Evolutionary conservation across 1,140 invertebrate species (phyloP), one percentile per base, ranked within the genome.

Genomic region (Nephila pilipes): DNA sequence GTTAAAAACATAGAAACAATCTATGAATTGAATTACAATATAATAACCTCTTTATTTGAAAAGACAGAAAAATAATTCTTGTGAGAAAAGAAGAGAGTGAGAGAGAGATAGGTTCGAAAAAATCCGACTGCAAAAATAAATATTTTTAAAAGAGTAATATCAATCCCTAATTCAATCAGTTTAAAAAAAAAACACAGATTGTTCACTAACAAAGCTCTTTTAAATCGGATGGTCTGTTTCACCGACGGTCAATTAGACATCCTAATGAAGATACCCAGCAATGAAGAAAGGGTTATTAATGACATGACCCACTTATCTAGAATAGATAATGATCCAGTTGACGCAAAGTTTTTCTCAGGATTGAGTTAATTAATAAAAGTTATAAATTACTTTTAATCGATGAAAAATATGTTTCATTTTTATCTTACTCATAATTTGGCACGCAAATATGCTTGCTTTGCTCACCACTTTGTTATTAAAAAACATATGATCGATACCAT

Each of bases 241-340:
- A 3, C 22, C n/a, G 80, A 54, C 38, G 46, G 38, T 54, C 80
- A 81, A 81, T 81, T 81, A 81, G 46, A 81, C n/a, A 10, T 22
- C 6, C 80, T 81, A 81, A 81, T 81, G 80, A 81, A 81, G 80
- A 81, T 81, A 29, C 38, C n/a, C 16, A 14, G 20, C n/a, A 81
- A 54, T 81, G 38, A 81, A 81, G 80, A 81, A 81, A 81, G 80
- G 38, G 80, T 81, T 81, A 81, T 81, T 81, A 55, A 81, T 81
- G 80, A 16, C 16, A 46, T 81, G 80, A 55, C 80, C 80, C 80
- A 81, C 22, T 81, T 81, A 81, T 81, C 22, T 38, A 55, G 38
- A 81, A 81, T 81, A 38, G 80, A 81, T 81, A 81, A 81, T 81
- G 80, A 81, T 81, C 46, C 80, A 22, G 80, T 81, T 81, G 80